Conservation (phyloP, 2,113 vertebrate species). For the Gavia stellata region DNA sequence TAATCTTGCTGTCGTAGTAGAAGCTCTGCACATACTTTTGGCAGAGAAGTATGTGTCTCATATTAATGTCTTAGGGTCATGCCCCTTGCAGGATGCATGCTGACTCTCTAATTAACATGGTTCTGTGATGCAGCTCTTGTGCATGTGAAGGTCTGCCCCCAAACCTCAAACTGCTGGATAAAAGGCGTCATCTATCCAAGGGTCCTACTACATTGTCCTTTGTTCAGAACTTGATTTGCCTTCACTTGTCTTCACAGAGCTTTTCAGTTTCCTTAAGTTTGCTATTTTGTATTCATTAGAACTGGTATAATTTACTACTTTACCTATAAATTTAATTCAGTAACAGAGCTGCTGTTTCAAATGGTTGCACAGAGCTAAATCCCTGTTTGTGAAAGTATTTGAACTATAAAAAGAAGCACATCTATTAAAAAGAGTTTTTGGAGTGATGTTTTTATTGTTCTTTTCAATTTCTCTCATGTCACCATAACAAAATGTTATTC, state of each 20-base stretch:
- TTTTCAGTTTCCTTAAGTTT: neutral
- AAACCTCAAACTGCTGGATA: neutral
- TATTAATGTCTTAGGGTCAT: neutral
- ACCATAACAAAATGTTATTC: neutral
- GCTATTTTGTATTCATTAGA: neutral
- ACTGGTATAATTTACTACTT: neutral
- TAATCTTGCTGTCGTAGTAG: neutral
- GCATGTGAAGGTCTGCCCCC: neutral
- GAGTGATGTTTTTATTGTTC: neutral
- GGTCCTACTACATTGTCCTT: neutral
- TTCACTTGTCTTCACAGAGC: neutral
- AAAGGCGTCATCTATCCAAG: neutral
- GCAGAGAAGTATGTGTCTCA: neutral
- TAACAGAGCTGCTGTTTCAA: neutral
- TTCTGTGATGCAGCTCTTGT: neutral
- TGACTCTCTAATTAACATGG: neutral
- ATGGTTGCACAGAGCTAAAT: neutral
- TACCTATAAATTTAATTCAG: neutral
- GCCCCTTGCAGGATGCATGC: neutral
- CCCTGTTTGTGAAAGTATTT: neutral
- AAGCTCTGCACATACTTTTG: neutral
- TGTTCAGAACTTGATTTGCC: neutral
- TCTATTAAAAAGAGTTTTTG: neutral
- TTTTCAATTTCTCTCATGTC: neutral
- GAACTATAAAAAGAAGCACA: neutral